These are phyloP conservation scores for Cyclina sinensis DNA, from an alignment of 1,140 invertebrate genomes.

Conservation along the genomic window DNA sequence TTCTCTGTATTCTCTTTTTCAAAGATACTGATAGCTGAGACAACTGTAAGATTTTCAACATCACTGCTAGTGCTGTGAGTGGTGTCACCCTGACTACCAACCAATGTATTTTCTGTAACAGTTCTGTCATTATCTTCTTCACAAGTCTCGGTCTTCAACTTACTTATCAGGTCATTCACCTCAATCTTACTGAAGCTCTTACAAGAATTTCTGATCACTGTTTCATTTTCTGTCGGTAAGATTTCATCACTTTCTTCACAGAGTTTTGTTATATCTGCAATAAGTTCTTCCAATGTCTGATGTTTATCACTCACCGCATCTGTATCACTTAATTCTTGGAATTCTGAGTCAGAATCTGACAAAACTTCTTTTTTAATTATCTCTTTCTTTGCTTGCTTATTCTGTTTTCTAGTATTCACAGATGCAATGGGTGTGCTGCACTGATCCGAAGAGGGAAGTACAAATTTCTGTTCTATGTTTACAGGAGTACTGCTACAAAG, in stretches of 20 bases:
- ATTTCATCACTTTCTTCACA: background rate
- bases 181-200: background rate
- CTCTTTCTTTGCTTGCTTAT: background rate
- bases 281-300: constrained; percentile 30
- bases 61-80: background rate
- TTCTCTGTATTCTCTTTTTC: background rate
- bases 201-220: background rate
- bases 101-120: background rate
- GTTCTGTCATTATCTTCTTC: background rate
- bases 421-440: constrained; percentile 2
- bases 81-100: background rate
- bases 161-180: background rate
- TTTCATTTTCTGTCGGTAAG: background rate
- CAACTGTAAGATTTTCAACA: background rate
- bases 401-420: background rate
- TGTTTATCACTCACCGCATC: background rate
- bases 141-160: background rate
- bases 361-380: background rate
- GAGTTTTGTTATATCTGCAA: constrained; percentile 18
- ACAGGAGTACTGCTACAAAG: constrained; percentile 32
- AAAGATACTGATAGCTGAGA: background rate
- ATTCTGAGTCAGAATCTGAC: constrained; percentile 19
- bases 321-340: background rate
- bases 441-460: background rate
- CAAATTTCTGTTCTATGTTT: background rate